These are phyloP conservation scores for Campaea margaritaria DNA, from an alignment of 2,888 invertebrate genomes.

Conservation along the genomic window DNA sequence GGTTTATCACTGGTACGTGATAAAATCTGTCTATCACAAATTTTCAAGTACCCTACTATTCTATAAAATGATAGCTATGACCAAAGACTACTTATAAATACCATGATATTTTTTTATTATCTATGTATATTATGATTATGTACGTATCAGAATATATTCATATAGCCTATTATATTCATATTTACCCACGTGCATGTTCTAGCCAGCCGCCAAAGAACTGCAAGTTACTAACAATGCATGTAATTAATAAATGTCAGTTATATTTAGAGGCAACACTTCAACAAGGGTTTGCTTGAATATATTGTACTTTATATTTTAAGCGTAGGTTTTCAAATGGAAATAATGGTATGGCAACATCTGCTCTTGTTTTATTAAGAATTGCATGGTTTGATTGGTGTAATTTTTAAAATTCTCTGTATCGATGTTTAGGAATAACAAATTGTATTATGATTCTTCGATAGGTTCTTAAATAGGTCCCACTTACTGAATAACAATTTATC, in stretches of 20 bases:
- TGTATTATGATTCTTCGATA: not conserved
- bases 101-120: slow-evolving; percentile 4
- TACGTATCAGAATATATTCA: not conserved
- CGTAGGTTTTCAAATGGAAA: no score
- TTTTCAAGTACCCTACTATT: no score
- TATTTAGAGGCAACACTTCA: not conserved
- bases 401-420: not conserved
- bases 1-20: no score
- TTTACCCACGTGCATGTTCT: slow-evolving; percentile 64
- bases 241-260: slow-evolving; percentile 28
- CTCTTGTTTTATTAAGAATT: not conserved
- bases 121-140: not conserved
- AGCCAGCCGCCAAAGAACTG: slow-evolving; percentile 52
- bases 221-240: slow-evolving; percentile 41
- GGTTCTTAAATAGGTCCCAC: slow-evolving; percentile 7
- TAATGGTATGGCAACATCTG: not conserved
- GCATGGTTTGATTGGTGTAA: slow-evolving; percentile 37
- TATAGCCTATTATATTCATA: slow-evolving; percentile 25
- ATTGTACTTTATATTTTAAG: no score
- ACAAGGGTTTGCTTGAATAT: not conserved
- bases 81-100: no score
- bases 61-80: no score
- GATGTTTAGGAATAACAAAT: not conserved
- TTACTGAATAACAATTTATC: slow-evolving; percentile 15
- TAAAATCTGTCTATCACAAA: no score